Conservation (phyloP, 2,888 invertebrate species). For the Macroteleia sp. region DNA sequence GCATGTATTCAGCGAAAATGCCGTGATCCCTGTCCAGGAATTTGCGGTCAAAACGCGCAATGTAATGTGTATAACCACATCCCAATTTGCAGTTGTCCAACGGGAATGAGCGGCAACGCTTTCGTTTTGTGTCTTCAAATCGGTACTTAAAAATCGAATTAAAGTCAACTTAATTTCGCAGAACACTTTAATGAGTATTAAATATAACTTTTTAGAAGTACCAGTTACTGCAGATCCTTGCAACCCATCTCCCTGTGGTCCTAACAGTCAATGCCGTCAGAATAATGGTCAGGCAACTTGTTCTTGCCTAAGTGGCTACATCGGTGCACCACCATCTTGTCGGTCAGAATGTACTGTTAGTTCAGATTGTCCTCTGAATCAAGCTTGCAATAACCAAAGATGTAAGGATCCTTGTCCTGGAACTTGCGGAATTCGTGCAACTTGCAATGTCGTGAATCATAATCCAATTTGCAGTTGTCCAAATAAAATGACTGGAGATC, state of each 20-base stretch:
- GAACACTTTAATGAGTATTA: too few relatives aligned
- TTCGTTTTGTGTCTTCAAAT: too few relatives aligned
- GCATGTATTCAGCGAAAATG: too few relatives aligned
- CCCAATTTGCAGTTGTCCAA: too few relatives aligned
- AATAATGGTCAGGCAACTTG: slow-evolving; percentile 92
- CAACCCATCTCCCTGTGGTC: slow-evolving; percentile 92
- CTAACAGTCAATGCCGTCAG: slow-evolving; percentile 91
- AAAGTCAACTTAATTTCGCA: too few relatives aligned
- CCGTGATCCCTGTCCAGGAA: too few relatives aligned
- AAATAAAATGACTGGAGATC: slow-evolving; percentile 91
- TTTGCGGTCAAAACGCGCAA: too few relatives aligned
- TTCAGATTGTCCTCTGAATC: slow-evolving; percentile 91
- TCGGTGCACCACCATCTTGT: slow-evolving; percentile 92
- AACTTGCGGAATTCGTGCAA: slow-evolving; percentile 91
- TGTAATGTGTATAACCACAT: too few relatives aligned
- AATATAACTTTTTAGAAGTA: too few relatives aligned
- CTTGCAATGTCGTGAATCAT: slow-evolving; percentile 93
- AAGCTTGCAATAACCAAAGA: slow-evolving; percentile 91
- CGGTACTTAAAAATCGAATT: too few relatives aligned
- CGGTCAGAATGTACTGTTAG: slow-evolving; percentile 93
- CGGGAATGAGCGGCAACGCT: too few relatives aligned
- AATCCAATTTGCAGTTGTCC: slow-evolving; percentile 94
- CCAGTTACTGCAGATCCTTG: too few relatives aligned
- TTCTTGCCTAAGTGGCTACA: slow-evolving; percentile 90
- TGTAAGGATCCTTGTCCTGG: slow-evolving; percentile 93